Percentiles rank a stretch among this genome's conserved stretches.
phyloP scores from a whole-genome alignment of 2,113 vertebrate species.

The Pagrus major region DNA sequence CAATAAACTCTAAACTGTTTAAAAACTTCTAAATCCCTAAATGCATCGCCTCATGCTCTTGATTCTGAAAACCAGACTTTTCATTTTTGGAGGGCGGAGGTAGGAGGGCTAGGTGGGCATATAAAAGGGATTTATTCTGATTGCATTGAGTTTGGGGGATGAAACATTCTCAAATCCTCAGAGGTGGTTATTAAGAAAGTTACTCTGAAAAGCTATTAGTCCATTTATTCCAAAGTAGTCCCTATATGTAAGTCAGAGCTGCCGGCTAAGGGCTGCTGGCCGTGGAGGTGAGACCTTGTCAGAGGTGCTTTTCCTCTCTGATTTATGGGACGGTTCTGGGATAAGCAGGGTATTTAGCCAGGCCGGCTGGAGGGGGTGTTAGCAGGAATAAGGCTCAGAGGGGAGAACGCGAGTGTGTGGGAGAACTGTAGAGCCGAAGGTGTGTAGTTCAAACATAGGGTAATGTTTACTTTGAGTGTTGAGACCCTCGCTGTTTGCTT shows the following conservation, averaged over 20 bases:
- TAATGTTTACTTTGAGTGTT: conserved; percentile 81
- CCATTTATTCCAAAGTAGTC: conserved; percentile 47
- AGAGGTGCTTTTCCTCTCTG: conserved; percentile 76
- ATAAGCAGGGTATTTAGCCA: conserved; percentile 79
- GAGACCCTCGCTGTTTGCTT: conserved; percentile 82
- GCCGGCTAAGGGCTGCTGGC: conserved; percentile 48
- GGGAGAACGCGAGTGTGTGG: conserved; percentile 71
- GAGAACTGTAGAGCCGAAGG: conserved; percentile 74
- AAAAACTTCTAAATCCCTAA: conserved; percentile 22
- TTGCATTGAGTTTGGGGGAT: conserved; percentile 28
- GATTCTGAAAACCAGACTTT: conserved; percentile 31
- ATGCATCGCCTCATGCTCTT: conserved; percentile 3
- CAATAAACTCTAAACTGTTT: conserved; percentile 59
- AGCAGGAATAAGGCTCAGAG: conserved; percentile 66
- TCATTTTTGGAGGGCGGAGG: background rate
- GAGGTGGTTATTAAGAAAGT: conserved; percentile 44
- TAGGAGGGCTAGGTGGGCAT: background rate
- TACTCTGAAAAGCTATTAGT: conserved; percentile 46
- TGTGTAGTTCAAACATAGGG: conserved; percentile 85
- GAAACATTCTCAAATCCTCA: conserved; percentile 35
- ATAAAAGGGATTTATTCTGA: conserved; percentile 48
- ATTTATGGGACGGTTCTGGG: conserved; percentile 75
- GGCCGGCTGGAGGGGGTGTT: conserved; percentile 66
- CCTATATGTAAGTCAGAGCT: conserved; percentile 50
- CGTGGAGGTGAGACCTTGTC: conserved; percentile 76